These are phyloP conservation scores for Drosophila diplacantha DNA, from an alignment of 2,888 invertebrate species.

Conservation along the genomic window DNA sequence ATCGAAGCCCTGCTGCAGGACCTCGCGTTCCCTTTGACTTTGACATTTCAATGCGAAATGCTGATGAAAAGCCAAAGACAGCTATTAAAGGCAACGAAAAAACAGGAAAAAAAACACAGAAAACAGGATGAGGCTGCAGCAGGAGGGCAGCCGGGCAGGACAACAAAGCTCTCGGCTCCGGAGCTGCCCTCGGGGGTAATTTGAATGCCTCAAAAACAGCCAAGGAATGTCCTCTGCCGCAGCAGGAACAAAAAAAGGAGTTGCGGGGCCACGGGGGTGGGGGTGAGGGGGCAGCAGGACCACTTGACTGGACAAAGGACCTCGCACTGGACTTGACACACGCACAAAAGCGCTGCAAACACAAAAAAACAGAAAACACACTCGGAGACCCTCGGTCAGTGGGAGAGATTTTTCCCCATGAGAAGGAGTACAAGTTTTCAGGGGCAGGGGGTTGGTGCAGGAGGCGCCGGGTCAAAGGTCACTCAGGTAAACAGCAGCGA, in stretches of 20 bases:
- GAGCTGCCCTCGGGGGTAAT: constrained; percentile 70
- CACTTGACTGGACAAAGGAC: constrained; percentile 65
- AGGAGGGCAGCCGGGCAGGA: constrained; percentile 29
- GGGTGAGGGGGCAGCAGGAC: constrained; percentile 7
- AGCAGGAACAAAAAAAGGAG: constrained; percentile 14
- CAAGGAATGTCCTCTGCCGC: constrained; percentile 50
- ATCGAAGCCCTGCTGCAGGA: constrained; percentile 47
- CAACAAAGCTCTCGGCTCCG: constrained; percentile 47
- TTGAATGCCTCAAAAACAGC: constrained; percentile 49
- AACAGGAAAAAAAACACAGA: no score
- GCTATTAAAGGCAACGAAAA: constrained; percentile 48
- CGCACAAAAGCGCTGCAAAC: constrained; percentile 55
- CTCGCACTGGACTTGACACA: constrained; percentile 67
- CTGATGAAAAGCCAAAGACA: constrained; percentile 73
- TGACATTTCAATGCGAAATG: constrained; percentile 72
- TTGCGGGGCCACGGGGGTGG: background rate
- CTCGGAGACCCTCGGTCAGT: background rate
- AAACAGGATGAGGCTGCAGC: background rate
- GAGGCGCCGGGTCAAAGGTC: constrained; percentile 25
- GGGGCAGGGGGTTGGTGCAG: background rate
- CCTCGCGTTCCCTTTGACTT: constrained; percentile 58
- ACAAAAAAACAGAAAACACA: background rate
- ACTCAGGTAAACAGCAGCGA: constrained; percentile 14
- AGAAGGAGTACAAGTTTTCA: background rate
- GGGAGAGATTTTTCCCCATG: constrained; percentile 1